Conservation (phyloP, 2,888 invertebrate species). For the Argyresthia albistria region DNA sequence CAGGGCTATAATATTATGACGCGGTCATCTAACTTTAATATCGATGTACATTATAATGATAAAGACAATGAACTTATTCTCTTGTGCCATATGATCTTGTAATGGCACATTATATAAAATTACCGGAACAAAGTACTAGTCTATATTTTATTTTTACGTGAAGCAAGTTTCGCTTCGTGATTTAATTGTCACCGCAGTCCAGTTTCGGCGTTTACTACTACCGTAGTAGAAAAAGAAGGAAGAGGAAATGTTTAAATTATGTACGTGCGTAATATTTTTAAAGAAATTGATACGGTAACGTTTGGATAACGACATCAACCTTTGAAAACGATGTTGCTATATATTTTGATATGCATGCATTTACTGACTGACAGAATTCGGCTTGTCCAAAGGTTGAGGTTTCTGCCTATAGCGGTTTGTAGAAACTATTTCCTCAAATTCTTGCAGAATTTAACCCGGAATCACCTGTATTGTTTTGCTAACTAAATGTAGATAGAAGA, state of each 20-base stretch:
- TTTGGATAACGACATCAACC: neutral
- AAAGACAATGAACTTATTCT: neutral
- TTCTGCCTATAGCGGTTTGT: neutral
- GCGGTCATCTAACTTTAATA: too few relatives aligned
- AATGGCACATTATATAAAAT: constrained; percentile 18
- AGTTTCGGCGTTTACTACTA: too few relatives aligned
- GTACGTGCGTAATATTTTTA: constrained; percentile 13
- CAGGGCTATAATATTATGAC: too few relatives aligned
- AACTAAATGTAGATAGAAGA: constrained; percentile 33
- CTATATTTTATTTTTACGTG: constrained; percentile 14
- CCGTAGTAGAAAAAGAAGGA: too few relatives aligned
- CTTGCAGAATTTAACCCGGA: constrained; percentile 55
- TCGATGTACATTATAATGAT: too few relatives aligned
- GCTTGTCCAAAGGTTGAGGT: constrained; percentile 1
- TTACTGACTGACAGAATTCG: constrained; percentile 28
- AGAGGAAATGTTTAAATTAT: neutral
- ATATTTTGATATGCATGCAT: constrained; percentile 66
- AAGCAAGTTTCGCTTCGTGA: too few relatives aligned
- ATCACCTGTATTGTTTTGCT: constrained; percentile 28
- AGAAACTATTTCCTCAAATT: constrained; percentile 3
- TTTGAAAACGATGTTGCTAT: constrained; percentile 47
- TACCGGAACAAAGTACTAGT: constrained; percentile 38
- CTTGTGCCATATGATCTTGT: neutral
- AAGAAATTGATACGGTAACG: neutral
- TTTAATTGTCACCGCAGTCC: too few relatives aligned